phyloP scores from a whole-genome alignment of 2,797 vertebrate genomes.

The Rallus crepitans region DNA sequence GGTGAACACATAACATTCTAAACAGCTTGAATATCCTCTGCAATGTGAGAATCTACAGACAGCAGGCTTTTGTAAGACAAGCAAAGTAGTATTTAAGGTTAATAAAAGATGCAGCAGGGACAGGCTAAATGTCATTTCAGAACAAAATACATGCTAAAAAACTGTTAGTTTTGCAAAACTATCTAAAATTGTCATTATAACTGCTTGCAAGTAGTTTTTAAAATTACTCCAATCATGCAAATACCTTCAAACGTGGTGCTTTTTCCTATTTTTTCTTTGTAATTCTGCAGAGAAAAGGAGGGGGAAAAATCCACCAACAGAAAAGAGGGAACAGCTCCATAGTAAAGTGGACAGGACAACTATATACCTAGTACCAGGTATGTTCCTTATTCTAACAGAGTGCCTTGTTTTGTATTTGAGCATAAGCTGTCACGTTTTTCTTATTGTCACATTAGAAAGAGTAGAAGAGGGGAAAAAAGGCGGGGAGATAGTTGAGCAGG shows the following conservation, averaged over 20 bases:
- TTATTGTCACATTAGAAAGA: background rate
- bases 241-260: background rate
- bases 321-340: background rate
- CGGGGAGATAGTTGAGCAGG: too few relatives aligned
- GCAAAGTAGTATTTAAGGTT: background rate
- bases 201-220: background rate
- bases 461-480: background rate
- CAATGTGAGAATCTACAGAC: background rate
- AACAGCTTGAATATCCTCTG: background rate
- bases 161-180: background rate
- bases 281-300: background rate
- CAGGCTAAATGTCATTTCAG: background rate
- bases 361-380: background rate
- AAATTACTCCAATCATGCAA: background rate
- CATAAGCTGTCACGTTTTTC: background rate
- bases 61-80: background rate
- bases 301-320: background rate
- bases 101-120: background rate
- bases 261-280: background rate
- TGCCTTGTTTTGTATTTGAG: background rate
- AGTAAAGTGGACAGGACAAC: background rate
- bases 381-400: background rate
- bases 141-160: background rate
- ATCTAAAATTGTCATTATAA: background rate
- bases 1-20: background rate